phyloP scores from a whole-genome alignment of 1,140 invertebrate genomes.

The Euglossa dilemma region DNA sequence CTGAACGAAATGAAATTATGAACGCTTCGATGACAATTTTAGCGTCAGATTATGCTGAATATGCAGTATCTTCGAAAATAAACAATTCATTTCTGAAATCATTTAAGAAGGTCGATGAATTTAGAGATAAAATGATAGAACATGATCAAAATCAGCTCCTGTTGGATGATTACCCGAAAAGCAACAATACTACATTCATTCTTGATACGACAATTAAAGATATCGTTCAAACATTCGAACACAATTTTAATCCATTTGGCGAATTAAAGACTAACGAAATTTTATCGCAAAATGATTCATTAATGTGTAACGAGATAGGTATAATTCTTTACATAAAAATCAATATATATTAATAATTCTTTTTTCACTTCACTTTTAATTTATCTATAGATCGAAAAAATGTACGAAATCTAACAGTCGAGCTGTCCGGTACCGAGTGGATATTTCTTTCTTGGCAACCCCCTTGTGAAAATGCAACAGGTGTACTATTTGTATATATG shows the following conservation, averaged over 20 bases:
- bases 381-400: conserved; percentile 12
- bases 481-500: conserved; percentile 8
- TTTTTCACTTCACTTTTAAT: neutral
- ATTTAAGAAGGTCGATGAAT: neutral
- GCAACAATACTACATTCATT: neutral
- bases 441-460: conserved; percentile 58
- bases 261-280: neutral
- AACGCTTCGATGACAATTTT: neutral
- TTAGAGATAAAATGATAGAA: neutral
- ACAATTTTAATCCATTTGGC: neutral
- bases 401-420: conserved; percentile 19
- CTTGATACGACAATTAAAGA: neutral
- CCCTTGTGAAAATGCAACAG: conserved; percentile 12
- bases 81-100: neutral
- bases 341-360: neutral
- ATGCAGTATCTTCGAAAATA: neutral
- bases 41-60: neutral
- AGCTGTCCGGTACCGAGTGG: conserved; percentile 21
- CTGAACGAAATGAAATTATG: neutral
- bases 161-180: neutral
- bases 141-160: neutral
- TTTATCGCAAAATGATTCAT: neutral
- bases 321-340: neutral
- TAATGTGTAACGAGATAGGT: neutral
- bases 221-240: neutral